Evolutionary conservation across 2,113 vertebrate species (phyloP).

Genomic region (Crotalus viridis): DNA sequence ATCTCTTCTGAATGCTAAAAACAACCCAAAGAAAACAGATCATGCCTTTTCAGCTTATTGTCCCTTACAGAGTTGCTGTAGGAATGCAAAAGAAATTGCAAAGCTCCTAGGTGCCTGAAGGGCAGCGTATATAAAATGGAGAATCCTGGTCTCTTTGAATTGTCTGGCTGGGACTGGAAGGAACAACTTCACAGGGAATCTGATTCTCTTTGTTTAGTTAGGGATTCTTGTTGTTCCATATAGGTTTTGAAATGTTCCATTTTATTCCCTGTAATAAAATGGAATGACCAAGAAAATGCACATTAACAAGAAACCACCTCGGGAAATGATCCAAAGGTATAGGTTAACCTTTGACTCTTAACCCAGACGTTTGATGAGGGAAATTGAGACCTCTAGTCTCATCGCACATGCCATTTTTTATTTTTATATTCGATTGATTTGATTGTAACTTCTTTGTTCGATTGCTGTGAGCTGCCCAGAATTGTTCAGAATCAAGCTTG

Average conservation of each 20-base stretch:
- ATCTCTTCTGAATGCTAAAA: neutral
- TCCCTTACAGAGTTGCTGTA: neutral
- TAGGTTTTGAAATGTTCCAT: neutral
- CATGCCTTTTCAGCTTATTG: neutral
- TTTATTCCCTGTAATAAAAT: neutral
- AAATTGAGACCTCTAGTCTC: neutral
- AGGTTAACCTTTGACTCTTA: neutral
- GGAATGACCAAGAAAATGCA: neutral
- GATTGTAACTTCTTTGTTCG: neutral
- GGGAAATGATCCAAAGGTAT: neutral
- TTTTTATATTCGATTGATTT: neutral
- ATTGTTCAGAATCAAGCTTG: neutral
- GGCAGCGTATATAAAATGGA: neutral
- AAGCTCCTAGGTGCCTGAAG: neutral
- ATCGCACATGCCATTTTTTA: neutral
- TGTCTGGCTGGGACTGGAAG: neutral
- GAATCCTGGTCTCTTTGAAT: neutral
- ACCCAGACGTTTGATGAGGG: neutral
- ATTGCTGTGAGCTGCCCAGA: neutral
- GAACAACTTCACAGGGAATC: neutral
- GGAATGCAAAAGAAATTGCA: neutral
- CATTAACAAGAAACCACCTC: neutral
- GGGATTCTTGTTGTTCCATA: neutral
- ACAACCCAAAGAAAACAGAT: neutral
- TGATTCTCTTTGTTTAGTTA: neutral